Evolutionary conservation across 2,888 invertebrate species (phyloP).

Genomic region (Meteorus cinctellus): DNA sequence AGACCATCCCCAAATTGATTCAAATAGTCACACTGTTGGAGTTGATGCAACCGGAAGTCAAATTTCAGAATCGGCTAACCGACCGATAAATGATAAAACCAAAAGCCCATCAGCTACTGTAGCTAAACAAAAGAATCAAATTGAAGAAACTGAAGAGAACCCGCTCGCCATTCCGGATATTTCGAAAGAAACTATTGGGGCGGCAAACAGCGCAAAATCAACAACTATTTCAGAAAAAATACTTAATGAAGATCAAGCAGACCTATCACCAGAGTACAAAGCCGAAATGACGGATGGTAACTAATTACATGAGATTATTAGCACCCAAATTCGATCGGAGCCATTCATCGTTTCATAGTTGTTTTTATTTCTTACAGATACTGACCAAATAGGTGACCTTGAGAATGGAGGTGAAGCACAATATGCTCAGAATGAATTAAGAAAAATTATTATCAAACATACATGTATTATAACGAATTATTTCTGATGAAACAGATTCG

Average conservation of each 20-base stretch:
- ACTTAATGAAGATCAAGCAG: slow-evolving; percentile 35
- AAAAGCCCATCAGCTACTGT: too few species aligned
- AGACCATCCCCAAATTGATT: too few species aligned
- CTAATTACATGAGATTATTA: slow-evolving; percentile 6
- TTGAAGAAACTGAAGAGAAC: background rate
- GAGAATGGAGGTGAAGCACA: background rate
- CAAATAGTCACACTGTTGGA: too few species aligned
- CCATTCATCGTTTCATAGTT: background rate
- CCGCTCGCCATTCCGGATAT: background rate
- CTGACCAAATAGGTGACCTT: background rate
- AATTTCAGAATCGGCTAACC: too few species aligned
- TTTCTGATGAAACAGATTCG: background rate
- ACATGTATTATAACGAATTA: background rate
- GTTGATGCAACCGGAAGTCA: too few species aligned
- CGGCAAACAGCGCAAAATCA: background rate
- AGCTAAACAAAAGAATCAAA: too few species aligned
- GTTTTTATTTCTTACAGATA: background rate
- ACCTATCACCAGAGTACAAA: slow-evolving; percentile 28
- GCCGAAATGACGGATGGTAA: background rate
- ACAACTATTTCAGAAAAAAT: slow-evolving; percentile 50
- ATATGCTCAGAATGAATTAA: background rate
- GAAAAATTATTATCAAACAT: too few species aligned
- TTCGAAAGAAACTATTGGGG: background rate
- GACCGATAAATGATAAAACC: too few species aligned
- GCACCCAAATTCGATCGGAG: background rate